A percentile compares a stretch with the other conserved stretches of the same genome.
Conservation (phyloP, 2,797 vertebrate species). For the Linurgus olivaceus region DNA sequence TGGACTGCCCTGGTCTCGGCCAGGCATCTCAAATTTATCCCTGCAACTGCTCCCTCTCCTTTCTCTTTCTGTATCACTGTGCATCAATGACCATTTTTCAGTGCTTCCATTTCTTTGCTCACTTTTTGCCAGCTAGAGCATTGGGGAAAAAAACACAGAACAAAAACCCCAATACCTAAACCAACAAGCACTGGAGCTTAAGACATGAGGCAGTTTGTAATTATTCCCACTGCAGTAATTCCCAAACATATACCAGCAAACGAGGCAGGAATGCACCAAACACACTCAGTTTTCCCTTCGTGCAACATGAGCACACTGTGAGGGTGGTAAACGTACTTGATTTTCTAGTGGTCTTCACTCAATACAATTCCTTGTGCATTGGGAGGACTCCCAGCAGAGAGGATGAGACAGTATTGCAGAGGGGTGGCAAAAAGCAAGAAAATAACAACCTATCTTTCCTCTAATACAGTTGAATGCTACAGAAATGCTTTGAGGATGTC, state of each 20-base stretch:
- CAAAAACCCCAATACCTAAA: not conserved
- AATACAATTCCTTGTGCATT: not conserved
- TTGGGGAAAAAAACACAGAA: not conserved
- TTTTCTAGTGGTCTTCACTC: not conserved
- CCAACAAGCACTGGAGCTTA: not conserved
- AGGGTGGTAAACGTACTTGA: not conserved
- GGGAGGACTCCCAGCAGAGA: not conserved
- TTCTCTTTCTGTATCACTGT: not conserved
- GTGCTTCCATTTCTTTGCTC: not conserved
- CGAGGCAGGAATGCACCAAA: fast-evolving
- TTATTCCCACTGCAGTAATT: not conserved
- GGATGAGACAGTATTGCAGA: not conserved
- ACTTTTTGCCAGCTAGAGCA: not conserved
- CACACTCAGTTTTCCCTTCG: not conserved
- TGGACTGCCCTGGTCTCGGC: not conserved
- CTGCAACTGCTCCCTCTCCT: not conserved
- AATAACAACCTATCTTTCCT: not conserved
- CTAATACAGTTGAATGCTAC: not conserved
- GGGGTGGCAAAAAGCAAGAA: not conserved
- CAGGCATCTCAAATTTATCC: not conserved
- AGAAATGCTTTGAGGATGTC: not conserved
- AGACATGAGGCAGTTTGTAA: not conserved
- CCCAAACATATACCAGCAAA: not conserved
- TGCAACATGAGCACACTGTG: fast-evolving
- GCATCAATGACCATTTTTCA: not conserved